Evolutionary conservation across 2,888 invertebrate genomes (phyloP), one percentile per base, ranked within the genome.

Genomic region (Entomobrya proxima): DNA sequence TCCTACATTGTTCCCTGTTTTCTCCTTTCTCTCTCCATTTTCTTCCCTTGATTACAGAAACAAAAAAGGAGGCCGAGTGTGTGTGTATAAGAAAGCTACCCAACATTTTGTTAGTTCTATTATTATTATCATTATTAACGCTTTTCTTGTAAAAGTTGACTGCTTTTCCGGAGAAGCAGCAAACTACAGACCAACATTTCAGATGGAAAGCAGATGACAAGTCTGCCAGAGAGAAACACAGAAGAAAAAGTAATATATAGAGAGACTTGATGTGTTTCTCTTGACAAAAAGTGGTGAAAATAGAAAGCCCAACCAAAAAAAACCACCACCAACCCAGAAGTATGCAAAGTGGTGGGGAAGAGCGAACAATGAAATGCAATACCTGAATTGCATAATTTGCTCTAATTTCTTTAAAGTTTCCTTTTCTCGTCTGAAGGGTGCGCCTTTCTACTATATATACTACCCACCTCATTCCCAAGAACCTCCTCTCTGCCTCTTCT

Each of bases 341-440:
- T 52, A 52, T 52, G n/a, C 52, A 52, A 67, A 67, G 55, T 37
- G 81, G 69, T 50, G 47, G 67, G 72, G 44, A 77, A 67, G 87
- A 87, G n/a, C 86, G 85, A 86, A 85, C 85, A 87, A 88, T 88
- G 90, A 88, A 88, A 89, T 88, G 89, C 89, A 90, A 90, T 90
- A 90, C 90, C 90, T 90, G 90, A 89, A 90, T 89, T 90, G 88
- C 88, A 90, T 90, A 90, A 90, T 90, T 90, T 89, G 89, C 88
- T 90, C 90, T 90, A 90, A 90, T 90, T 90, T 90, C 90, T 89
- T 90, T 88, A 90, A 89, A 90, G 88, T 90, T 90, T n/a, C n/a
- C n/a, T n/a, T n/a, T n/a, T n/a, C n/a, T n/a, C n/a, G n/a, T n/a
- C 21, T 21, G 24, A 30, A 72, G 55, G 37, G 55, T 35, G 75